Conservation (phyloP, 2,113 vertebrate genomes). For the Pedetes capensis region DNA sequence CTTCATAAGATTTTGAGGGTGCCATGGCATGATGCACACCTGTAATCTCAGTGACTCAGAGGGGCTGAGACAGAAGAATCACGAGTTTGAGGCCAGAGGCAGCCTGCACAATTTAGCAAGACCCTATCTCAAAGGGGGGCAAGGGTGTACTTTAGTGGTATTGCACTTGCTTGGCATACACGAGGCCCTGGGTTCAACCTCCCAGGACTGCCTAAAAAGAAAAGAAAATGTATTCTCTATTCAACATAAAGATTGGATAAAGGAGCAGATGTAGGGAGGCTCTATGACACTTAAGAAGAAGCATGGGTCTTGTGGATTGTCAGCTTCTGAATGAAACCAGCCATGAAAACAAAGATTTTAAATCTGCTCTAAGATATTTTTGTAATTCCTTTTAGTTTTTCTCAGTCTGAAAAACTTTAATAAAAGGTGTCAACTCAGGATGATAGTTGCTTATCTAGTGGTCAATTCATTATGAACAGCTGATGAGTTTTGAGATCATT, state of each 20-base stretch:
- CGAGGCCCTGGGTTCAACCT: not conserved
- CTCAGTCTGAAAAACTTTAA: not conserved
- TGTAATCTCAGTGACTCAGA: too few relatives aligned
- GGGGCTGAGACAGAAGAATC: too few relatives aligned
- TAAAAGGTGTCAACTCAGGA: not conserved
- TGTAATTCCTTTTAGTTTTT: not conserved
- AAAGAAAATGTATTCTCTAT: not conserved
- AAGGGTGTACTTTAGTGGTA: too few relatives aligned
- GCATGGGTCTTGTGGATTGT: not conserved
- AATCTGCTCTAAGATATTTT: not conserved
- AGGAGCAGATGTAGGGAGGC: not conserved
- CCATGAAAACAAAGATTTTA: not conserved
- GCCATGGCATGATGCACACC: too few relatives aligned
- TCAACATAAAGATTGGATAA: not conserved
- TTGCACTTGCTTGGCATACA: too few relatives aligned
- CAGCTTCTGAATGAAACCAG: not conserved
- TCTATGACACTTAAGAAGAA: not conserved
- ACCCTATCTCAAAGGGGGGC: too few relatives aligned
- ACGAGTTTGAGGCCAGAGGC: too few relatives aligned
- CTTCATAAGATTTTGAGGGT: too few relatives aligned
- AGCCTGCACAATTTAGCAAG: too few relatives aligned
- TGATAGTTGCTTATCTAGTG: not conserved
- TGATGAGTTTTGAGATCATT: not conserved
- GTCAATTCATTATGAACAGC: not conserved
- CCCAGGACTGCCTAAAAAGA: too few relatives aligned